Conservation (phyloP, 2,888 invertebrate genomes). For the Melolontha melolontha region DNA sequence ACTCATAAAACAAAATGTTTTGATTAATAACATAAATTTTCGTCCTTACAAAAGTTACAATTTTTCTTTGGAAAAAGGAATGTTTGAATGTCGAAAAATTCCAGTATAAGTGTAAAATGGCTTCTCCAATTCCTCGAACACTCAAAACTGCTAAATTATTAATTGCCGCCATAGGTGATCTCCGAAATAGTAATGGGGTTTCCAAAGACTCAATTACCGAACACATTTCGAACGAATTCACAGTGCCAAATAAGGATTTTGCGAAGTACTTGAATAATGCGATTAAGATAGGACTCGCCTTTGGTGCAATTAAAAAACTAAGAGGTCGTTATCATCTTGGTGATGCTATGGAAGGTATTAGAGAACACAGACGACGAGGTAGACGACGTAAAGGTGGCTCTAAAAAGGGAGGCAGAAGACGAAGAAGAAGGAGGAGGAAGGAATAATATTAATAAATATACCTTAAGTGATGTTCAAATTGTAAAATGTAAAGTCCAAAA, state of each 20-base stretch:
- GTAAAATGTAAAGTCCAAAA: not conserved
- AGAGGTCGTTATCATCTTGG: slow-evolving; percentile 47
- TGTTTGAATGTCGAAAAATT: slow-evolving; percentile 6
- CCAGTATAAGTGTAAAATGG: slow-evolving; percentile 18
- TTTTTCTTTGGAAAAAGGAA: not conserved
- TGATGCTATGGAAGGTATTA: slow-evolving; percentile 33
- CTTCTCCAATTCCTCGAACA: slow-evolving; percentile 34
- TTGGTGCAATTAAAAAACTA: slow-evolving; percentile 53
- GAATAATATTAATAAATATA: not conserved
- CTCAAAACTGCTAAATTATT: slow-evolving; percentile 51
- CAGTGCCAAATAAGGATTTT: slow-evolving; percentile 49
- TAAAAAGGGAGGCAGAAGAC: not conserved
- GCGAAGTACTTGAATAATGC: slow-evolving; percentile 49
- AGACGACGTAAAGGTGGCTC: not conserved
- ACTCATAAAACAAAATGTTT: slow-evolving; percentile 9
- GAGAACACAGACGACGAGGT: slow-evolving; percentile 8
- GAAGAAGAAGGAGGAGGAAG: slow-evolving; percentile 8
- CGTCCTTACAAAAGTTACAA: not conserved
- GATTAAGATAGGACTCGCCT: slow-evolving; percentile 52
- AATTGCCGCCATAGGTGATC: slow-evolving; percentile 51
- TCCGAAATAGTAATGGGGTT: slow-evolving; percentile 47
- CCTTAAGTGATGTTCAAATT: not conserved
- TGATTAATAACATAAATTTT: slow-evolving; percentile 4
- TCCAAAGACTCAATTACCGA: slow-evolving; percentile 52
- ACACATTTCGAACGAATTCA: slow-evolving; percentile 50